A percentile compares a stretch with the other conserved stretches of the same genome.
Evolutionary conservation across 2,797 vertebrate species (phyloP).

Genomic region (Harpagifer antarcticus): DNA sequence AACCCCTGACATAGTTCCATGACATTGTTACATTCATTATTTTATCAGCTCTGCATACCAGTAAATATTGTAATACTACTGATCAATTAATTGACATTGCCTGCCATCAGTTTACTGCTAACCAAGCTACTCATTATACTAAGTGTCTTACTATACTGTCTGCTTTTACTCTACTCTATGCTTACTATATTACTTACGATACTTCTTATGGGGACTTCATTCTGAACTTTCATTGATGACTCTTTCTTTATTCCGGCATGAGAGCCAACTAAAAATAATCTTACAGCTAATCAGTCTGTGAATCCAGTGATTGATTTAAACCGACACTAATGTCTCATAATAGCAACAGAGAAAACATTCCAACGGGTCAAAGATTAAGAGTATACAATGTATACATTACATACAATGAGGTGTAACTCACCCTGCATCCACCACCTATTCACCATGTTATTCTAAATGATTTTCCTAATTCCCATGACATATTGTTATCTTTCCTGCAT

Average conservation of each 20-base stretch:
- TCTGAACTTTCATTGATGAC: not conserved
- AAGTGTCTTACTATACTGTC: not conserved
- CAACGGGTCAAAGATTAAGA: not conserved
- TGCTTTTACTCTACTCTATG: not conserved
- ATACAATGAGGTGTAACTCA: not conserved
- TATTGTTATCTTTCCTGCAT: constrained; percentile 21
- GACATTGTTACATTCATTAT: not conserved
- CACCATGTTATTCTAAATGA: constrained; percentile 1
- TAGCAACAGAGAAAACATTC: not conserved
- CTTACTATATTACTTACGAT: not conserved
- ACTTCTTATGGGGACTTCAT: not conserved
- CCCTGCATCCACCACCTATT: not conserved
- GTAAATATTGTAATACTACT: not conserved
- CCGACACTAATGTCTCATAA: not conserved
- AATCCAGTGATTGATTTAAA: not conserved
- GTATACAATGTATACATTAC: not conserved
- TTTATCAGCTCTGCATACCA: not conserved
- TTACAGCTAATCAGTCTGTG: not conserved
- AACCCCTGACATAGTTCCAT: no score
- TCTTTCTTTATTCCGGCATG: not conserved
- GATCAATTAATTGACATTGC: not conserved
- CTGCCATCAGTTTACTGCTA: not conserved
- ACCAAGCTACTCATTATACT: not conserved
- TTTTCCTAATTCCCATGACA: constrained; percentile 11
- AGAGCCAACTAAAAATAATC: not conserved